Evolutionary conservation across 2,797 vertebrate genomes (phyloP), one percentile per base, ranked within the genome.

Genomic region (Mus minutoides): DNA sequence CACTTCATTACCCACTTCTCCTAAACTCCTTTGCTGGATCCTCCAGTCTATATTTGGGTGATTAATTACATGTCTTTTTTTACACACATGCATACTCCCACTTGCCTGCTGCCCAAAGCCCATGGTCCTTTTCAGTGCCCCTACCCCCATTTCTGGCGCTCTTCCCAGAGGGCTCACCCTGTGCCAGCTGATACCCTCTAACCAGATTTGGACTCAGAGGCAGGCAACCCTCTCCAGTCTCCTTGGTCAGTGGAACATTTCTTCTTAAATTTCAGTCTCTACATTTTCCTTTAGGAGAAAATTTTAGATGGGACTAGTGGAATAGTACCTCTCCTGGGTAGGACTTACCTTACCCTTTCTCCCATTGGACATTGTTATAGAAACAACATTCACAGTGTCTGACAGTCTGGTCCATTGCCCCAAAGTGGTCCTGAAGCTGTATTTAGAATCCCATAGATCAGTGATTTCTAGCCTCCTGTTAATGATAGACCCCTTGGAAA

Each of bases 21-120:
- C 14, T 76, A 64, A 95, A 87, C 62, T 92, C 82, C 34, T 95
- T 89, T 94, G 67, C 75, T 79, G 76, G 86, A 62, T 83, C 52
- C 64, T 92, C 67, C 82, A 43, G 46, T 62, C 89, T 91, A 69
- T 90, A 95, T 94, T 96, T 92, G 79, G 88, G 84, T 95, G 58
- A 97, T 95, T 96, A 96, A 91, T 96, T 94, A 85, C 85, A 91
- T 54, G 84, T 84, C 58, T 77, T 94, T 94, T 94, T 91, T 96
- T 49, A 75, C 67, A 93, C 84, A 69, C 58, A 26, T 9, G 22
- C 43, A 62, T 76, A 76, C 67, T 77, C 71, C 62, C 79, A 78
- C 43, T 92, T 14, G 14, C 83, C 87, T 84, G 83, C n/a, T 12
- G 52, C 76, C 91, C 79, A 94, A 94, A 96, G 92, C 91, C 78